Evolutionary conservation across 23 tunicate species (phyloP).

Genomic region (Styela plicata): DNA sequence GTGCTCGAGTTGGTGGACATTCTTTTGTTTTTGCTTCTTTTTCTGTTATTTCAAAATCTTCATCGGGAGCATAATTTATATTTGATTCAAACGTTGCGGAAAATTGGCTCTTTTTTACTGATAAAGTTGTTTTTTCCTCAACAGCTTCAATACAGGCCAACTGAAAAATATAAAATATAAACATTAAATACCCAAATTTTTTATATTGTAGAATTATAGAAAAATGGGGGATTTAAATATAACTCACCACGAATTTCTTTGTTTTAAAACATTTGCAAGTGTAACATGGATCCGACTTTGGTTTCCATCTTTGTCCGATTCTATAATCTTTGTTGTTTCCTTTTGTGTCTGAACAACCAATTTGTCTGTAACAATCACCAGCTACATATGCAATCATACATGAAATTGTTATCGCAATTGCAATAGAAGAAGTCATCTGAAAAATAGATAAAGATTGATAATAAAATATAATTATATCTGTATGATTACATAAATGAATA

Average conservation of each 20-base stretch:
- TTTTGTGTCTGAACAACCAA: not conserved
- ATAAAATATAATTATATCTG: too few species aligned
- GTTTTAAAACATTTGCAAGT: conserved; percentile 6
- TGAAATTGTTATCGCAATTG: too few species aligned
- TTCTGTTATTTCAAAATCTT: not conserved
- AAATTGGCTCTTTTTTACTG: not conserved
- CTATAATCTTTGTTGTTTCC: not conserved
- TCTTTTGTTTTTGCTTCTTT: conserved; percentile 5
- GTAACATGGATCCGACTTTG: not conserved
- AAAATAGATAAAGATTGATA: too few species aligned
- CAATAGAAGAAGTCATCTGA: too few species aligned
- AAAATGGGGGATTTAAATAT: too few species aligned
- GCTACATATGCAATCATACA: not conserved
- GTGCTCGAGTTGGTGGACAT: conserved; percentile 19
- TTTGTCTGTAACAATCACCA: not conserved
- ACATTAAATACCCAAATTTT: too few species aligned
- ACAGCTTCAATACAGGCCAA: not conserved
- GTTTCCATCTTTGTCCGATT: conserved; percentile 17
- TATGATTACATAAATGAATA: too few species aligned
- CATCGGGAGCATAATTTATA: not conserved
- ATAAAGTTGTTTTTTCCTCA: not conserved
- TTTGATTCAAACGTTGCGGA: not conserved
- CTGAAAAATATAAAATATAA: not conserved
- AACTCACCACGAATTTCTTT: conserved; percentile 1
- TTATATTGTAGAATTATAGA: too few species aligned